Evolutionary conservation across 2,888 invertebrate species (phyloP), one percentile per base, ranked within the genome.

Genomic region (Pollenia amentaria): DNA sequence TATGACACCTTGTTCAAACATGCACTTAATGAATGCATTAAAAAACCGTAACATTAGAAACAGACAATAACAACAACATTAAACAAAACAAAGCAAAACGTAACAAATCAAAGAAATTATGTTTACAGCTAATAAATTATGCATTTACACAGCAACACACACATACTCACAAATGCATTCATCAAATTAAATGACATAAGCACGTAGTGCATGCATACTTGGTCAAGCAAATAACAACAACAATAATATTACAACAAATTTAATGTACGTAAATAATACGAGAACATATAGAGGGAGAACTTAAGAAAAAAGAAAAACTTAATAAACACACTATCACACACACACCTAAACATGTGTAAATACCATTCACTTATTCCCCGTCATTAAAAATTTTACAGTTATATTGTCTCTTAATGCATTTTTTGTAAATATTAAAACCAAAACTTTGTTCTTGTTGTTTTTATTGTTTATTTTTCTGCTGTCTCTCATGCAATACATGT

Each of bases 71-170:
- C 42, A 62, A 70, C 64, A 51, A 9, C 21, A 79, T 40, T 53
- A 6, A 40, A 40, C 72, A 51, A 44, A 55, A 57, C 21, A 53
- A 67, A 60, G 40, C 48, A 40, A 40, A 69, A 60, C n/a, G 14
- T 46, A 55, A 65, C 40, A 70, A 87, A 69, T 64, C 48, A 87
- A 76, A 62, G 82, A 73, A 81, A 67, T 78, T 75, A 62, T 73
- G 90, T 91, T 90, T 91, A 91, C 91, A 91, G 89, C 91, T 90
- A 90, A 91, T 91, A 91, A 91, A 92, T 29, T 29, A 89, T 88
- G 11, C 12, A 60, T 44, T 62, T 21, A 60, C 55, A 38, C 18
- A 73, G 40, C 48, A 40, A 65, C 53, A 55, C 44, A 69, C n/a
- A 69, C 40, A 79, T 65, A 46, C 40, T 65, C 42, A 55, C 44